Evolutionary conservation across 1,140 invertebrate genomes (phyloP).

Genomic region (Zaprionus taronus): DNA sequence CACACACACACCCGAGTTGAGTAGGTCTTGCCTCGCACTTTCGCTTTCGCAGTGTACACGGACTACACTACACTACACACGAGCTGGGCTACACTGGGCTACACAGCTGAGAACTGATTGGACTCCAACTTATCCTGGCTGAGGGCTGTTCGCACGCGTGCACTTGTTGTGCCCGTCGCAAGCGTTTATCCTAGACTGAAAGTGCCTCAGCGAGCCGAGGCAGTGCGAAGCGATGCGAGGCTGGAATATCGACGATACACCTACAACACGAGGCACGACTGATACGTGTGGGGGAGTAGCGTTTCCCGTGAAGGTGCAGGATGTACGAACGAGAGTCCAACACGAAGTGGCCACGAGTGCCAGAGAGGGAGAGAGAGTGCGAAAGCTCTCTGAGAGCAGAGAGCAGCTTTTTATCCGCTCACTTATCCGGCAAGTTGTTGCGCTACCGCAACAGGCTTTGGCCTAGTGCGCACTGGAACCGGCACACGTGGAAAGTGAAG

Average conservation of each 20-base stretch:
- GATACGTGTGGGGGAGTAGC: constrained; percentile 46
- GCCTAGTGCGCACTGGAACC: constrained; percentile 43
- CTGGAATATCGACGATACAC: constrained; percentile 66
- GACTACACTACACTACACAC: constrained; percentile 47
- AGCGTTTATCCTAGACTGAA: constrained; percentile 84
- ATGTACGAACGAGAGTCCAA: constrained; percentile 16
- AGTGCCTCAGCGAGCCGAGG: constrained; percentile 43
- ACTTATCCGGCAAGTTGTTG: constrained; percentile 76
- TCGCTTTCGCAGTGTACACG: constrained; percentile 30
- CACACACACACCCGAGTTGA: neutral
- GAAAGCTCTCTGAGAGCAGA: constrained; percentile 51
- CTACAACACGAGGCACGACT: constrained; percentile 48
- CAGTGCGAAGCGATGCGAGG: constrained; percentile 47
- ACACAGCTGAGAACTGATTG: constrained; percentile 13
- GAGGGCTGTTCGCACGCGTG: constrained; percentile 68
- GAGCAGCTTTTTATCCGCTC: constrained; percentile 58
- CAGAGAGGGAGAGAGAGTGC: constrained; percentile 35
- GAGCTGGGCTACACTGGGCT: constrained; percentile 24
- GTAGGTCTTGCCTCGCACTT: constrained; percentile 23
- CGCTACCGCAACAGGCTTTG: constrained; percentile 72
- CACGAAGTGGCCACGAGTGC: neutral
- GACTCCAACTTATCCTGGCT: constrained; percentile 37
- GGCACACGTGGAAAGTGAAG: constrained; percentile 42
- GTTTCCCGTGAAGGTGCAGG: constrained; percentile 48
- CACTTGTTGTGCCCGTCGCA: constrained; percentile 84